phyloP scores from a whole-genome alignment of 2,797 vertebrate genomes.

The Rhinogobio ventralis region DNA sequence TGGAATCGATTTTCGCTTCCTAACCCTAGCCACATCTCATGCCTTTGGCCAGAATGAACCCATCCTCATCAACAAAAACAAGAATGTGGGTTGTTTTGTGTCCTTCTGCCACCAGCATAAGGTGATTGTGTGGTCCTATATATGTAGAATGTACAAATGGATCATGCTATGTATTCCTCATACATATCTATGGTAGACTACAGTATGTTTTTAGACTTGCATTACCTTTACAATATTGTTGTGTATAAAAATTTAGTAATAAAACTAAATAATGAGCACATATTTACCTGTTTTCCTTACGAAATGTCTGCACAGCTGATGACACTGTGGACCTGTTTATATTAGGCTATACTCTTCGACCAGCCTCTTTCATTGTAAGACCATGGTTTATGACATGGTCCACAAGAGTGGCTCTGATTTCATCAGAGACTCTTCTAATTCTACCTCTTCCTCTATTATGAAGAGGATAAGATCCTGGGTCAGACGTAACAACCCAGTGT shows the following conservation, averaged over 20 bases:
- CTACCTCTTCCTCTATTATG: neutral
- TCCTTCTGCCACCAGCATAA: neutral
- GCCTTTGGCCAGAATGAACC: neutral
- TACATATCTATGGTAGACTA: no score
- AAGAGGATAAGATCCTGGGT: no score
- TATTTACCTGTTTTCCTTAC: neutral
- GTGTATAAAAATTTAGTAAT: neutral
- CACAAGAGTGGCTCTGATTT: neutral
- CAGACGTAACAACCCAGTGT: no score
- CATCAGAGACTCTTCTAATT: neutral
- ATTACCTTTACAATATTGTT: slow-evolving; percentile 1
- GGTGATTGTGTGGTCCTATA: neutral
- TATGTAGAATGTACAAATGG: neutral
- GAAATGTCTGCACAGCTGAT: neutral
- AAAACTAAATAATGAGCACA: neutral
- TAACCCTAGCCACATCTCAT: neutral
- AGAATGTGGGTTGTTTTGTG: neutral
- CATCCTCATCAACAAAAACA: neutral
- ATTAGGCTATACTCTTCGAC: neutral
- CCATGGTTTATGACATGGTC: neutral
- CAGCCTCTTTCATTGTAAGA: neutral
- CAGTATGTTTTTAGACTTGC: neutral
- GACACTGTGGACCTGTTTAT: neutral
- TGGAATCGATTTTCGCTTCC: no score
- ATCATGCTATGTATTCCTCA: neutral